Evolutionary conservation across 2,888 invertebrate species (phyloP).

Genomic region (Dolichopus griseipennis): DNA sequence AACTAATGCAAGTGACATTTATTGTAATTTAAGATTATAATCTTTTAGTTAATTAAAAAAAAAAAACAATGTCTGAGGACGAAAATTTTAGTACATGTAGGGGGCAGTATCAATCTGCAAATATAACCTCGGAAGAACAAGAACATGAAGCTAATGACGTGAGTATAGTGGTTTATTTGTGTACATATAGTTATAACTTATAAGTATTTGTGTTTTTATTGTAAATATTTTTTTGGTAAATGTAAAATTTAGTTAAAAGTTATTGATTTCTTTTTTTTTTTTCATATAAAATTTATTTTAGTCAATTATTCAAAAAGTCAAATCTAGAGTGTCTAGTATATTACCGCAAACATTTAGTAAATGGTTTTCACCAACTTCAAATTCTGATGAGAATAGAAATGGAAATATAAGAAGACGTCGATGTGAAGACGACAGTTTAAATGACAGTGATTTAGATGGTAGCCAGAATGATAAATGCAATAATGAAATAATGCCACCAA

Average conservation of each 20-base stretch:
- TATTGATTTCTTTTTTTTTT: neutral
- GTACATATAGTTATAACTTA: neutral
- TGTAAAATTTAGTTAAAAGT: neutral
- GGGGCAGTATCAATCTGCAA: constrained; percentile 16
- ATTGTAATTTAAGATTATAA: neutral
- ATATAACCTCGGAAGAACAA: constrained; percentile 14
- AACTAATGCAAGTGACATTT: neutral
- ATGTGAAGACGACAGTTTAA: constrained; percentile 26
- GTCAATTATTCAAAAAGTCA: constrained; percentile 41
- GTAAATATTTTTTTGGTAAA: neutral
- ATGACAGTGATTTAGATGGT: constrained; percentile 17
- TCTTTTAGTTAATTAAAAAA: neutral
- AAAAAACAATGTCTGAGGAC: constrained; percentile 20
- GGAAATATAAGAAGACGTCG: constrained; percentile 31
- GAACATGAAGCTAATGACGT: constrained; percentile 21
- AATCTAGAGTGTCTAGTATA: constrained; percentile 38
- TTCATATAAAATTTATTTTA: constrained; percentile 24
- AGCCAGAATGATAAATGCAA: constrained; percentile 27
- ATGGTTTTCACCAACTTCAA: constrained; percentile 36
- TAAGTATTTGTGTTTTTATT: neutral
- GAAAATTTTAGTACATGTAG: constrained; percentile 18
- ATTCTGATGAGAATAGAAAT: constrained; percentile 21
- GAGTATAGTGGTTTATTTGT: constrained; percentile 9
- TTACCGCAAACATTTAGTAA: constrained; percentile 35
- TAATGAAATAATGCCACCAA: constrained; percentile 24